Base-by-base conservation (phyloP, 2,797 vertebrate species). In the Liparis tanakae region DNA sequence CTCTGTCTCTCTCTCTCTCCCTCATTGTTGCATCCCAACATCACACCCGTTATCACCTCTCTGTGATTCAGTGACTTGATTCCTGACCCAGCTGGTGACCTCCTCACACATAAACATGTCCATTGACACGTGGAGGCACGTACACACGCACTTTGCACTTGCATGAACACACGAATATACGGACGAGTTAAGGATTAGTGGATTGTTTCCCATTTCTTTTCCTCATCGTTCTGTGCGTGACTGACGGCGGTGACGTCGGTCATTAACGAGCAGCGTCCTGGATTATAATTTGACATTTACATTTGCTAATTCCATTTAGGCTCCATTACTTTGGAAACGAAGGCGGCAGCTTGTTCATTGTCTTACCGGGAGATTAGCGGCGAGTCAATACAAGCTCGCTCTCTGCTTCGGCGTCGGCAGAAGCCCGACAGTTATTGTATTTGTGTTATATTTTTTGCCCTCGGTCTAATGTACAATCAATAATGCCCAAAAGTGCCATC, bases 21-120 rank as follows among this genome's bases (percentile, higher is more conserved):
- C 69, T 73, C 34, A 6, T 50, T 67, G 60, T n/a, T 73, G 30
- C 37, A 72, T 33, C 77, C 67, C 67, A 34, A 68, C 76, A 78
- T 85, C 74, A 63, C 74, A 71, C 30, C 71, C 68, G 67, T 86
- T 79, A 77, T 80, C 82, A 74, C 79, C 64, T 75, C 61, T n/a
- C 65, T 70, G 44, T 44, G 62, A 82, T 66, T 68, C 83, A 67
- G 57, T 66, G 63, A 39, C 72, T 80, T 72, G 61, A 77, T 81
- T 82, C 55, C 79, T 83, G 80, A 78, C 48, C 43, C 48, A 61
- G 63, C 70, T 46, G 51, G 59, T 74, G 77, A 77, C 76, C 79
- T 75, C 63, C 66, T 83, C 44, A 54, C 76, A 72, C 72, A 58
- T 36, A 60, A 17, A 71, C 36, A 41, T 9, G 55, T 22, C 3